Conservation (phyloP, 2,113 vertebrate genomes). For the Spea multiplicata region DNA sequence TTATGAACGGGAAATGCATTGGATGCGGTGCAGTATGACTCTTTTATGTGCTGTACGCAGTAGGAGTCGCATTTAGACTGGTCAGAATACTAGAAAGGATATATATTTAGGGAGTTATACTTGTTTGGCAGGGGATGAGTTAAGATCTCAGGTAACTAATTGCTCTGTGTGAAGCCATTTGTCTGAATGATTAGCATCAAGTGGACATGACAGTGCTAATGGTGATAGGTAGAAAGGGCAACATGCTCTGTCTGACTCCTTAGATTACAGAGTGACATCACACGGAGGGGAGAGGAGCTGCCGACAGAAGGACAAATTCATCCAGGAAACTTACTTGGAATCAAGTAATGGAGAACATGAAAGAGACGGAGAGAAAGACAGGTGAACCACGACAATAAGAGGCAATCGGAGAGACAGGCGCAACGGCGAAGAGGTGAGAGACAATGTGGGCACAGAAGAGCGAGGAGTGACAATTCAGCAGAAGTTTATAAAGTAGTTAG, state of each 20-base stretch:
- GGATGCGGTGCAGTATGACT: no score
- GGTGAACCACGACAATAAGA: background rate
- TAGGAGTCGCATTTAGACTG: no score
- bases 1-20: no score
- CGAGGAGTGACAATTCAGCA: background rate
- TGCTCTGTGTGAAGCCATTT: constrained; percentile 33
- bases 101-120: no score
- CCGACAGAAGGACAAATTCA: constrained; percentile 6
- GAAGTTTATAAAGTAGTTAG: no score
- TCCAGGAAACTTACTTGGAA: constrained; percentile 35
- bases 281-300: constrained; percentile 28
- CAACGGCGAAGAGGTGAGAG: background rate
- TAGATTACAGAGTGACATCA: constrained; percentile 44
- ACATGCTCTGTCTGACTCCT: constrained; percentile 33
- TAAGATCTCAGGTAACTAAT: constrained; percentile 24
- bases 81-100: no score
- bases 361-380: background rate
- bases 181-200: constrained; percentile 14
- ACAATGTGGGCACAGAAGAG: background rate
- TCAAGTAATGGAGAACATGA: constrained; percentile 21
- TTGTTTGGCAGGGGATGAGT: constrained; percentile 3
- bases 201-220: constrained; percentile 20
- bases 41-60: no score
- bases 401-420: background rate
- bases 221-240: background rate